Evolutionary conservation across 2,113 vertebrate genomes (phyloP).

Genomic region (Trinectes maculatus): DNA sequence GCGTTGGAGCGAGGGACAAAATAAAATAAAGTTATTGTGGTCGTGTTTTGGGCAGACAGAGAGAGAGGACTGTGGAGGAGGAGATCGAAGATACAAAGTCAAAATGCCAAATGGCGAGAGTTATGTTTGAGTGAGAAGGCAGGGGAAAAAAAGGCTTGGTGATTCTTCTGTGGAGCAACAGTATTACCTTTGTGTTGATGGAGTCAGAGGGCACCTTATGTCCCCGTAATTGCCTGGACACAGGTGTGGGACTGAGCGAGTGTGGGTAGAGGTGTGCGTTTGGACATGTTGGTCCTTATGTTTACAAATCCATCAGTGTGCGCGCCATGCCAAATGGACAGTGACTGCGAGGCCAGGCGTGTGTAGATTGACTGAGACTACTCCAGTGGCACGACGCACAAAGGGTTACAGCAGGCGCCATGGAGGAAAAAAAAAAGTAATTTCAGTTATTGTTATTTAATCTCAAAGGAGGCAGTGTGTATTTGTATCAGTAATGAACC

Average conservation of each 20-base stretch:
- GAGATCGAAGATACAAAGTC: slow-evolving; percentile 70
- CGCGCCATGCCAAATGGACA: slow-evolving; percentile 77
- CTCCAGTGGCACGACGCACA: slow-evolving; percentile 18
- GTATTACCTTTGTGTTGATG: slow-evolving; percentile 83
- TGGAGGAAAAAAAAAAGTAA: slow-evolving; percentile 41
- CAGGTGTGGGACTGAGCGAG: slow-evolving; percentile 37
- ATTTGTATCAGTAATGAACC: slow-evolving; percentile 29
- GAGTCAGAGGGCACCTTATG: slow-evolving; percentile 73
- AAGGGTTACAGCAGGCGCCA: slow-evolving; percentile 34
- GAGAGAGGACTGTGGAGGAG: slow-evolving; percentile 40
- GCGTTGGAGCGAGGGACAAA: slow-evolving; percentile 72
- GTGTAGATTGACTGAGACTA: slow-evolving; percentile 58
- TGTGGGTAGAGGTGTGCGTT: slow-evolving; percentile 38
- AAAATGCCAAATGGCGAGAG: slow-evolving; percentile 77
- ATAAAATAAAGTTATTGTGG: slow-evolving; percentile 78
- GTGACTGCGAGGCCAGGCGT: slow-evolving; percentile 74
- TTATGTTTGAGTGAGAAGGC: slow-evolving; percentile 77
- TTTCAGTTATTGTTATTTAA: slow-evolving; percentile 33
- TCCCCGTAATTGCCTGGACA: slow-evolving; percentile 71
- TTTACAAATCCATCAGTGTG: slow-evolving; percentile 81
- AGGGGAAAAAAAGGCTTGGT: slow-evolving; percentile 75
- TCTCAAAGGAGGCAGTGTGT: slow-evolving; percentile 4
- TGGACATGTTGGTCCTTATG: slow-evolving; percentile 69
- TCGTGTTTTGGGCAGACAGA: slow-evolving; percentile 53
- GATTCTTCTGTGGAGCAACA: slow-evolving; percentile 62